A percentile compares a stretch with the other conserved stretches of the same genome.
These are phyloP conservation scores for Ovis canadensis DNA, from an alignment of 2,113 vertebrate species.

Conservation along the genomic window DNA sequence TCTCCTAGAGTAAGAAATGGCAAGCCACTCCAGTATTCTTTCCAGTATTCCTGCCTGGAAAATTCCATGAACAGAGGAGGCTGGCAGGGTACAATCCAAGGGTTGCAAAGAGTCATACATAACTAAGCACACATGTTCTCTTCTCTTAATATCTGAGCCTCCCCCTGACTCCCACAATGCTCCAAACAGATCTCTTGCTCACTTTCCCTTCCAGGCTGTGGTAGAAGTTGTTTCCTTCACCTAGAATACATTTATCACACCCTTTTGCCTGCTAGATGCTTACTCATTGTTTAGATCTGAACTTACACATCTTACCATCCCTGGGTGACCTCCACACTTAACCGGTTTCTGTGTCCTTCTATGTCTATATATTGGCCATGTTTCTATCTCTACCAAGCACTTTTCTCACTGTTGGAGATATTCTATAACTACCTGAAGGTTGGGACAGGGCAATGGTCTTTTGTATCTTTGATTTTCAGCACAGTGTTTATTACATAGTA, in stretches of 20 bases:
- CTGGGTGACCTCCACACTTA: background rate
- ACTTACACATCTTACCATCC: rapidly evolving
- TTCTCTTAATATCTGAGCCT: background rate
- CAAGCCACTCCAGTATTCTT: background rate
- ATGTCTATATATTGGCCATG: too few relatives aligned
- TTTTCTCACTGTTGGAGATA: background rate
- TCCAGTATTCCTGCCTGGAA: background rate
- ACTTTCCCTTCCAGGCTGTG: background rate
- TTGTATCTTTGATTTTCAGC: background rate
- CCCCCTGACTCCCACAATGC: rapidly evolving
- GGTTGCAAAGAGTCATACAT: background rate
- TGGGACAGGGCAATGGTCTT: too few relatives aligned
- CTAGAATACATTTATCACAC: background rate
- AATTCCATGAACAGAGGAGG: background rate
- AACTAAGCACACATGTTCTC: background rate
- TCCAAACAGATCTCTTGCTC: background rate
- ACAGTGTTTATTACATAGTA: background rate
- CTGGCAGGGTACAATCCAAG: background rate
- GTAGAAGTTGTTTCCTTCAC: background rate
- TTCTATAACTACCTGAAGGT: background rate
- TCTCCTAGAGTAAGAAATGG: background rate
- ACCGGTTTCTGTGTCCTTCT: background rate
- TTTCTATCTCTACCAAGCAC: background rate
- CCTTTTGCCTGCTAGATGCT: background rate
- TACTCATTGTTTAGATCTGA: background rate